phyloP scores from a whole-genome alignment of 1,140 invertebrate genomes.

The Anoplophora glabripennis region DNA sequence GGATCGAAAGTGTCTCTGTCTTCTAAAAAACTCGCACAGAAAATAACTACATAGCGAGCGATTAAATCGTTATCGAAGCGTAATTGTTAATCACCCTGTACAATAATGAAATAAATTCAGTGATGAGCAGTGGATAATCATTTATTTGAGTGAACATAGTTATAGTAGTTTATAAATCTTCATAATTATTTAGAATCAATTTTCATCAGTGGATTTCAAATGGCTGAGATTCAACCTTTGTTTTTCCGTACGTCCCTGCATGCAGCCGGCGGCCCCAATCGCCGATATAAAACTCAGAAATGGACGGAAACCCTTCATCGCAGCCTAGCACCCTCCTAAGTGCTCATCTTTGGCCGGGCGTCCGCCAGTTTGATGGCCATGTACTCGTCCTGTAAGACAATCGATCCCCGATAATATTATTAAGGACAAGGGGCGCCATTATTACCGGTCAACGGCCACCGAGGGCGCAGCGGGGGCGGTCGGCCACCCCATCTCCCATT shows the following conservation, averaged over 20 bases:
- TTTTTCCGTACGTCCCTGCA: too few relatives aligned
- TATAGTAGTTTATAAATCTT: too few relatives aligned
- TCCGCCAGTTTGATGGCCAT: constrained; percentile 32
- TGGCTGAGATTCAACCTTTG: too few relatives aligned
- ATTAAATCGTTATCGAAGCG: too few relatives aligned
- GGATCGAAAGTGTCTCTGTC: background rate
- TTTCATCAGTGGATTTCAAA: too few relatives aligned
- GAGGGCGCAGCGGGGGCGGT: constrained; percentile 25
- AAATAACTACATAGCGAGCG: too few relatives aligned
- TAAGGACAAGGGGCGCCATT: constrained; percentile 29
- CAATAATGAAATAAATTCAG: too few relatives aligned
- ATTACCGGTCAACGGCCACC: constrained; percentile 31
- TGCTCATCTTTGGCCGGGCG: constrained; percentile 26
- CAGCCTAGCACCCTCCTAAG: constrained; percentile 34
- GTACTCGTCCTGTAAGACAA: constrained; percentile 28
- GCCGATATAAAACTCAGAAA: constrained; percentile 37
- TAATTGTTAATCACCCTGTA: too few relatives aligned
- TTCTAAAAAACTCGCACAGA: too few relatives aligned
- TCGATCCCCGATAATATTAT: constrained; percentile 33
- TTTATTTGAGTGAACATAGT: too few relatives aligned
- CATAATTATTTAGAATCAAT: too few relatives aligned
- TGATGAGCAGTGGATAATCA: too few relatives aligned
- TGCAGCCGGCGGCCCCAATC: constrained; percentile 28
- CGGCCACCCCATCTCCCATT: constrained; percentile 27
- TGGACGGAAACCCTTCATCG: constrained; percentile 36